Conservation (phyloP, 2,113 vertebrate genomes). For the Pelecanus crispus region DNA sequence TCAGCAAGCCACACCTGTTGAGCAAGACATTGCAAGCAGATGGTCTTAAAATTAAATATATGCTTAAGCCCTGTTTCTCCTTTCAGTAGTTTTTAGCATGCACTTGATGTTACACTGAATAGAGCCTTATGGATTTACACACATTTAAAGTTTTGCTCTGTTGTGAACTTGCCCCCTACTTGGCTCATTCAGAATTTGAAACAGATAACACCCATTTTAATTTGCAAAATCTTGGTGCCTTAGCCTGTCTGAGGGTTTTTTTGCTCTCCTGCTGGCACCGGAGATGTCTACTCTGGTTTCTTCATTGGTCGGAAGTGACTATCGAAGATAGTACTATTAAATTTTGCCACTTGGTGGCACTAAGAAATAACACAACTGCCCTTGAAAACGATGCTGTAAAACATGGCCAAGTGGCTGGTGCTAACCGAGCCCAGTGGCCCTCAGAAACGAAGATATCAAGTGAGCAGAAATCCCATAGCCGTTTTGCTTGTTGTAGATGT, state of each 20-base stretch:
- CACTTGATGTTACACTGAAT: neutral
- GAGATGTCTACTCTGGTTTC: fast-evolving
- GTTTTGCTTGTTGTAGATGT: neutral
- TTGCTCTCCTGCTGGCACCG: neutral
- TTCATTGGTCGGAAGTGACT: fast-evolving
- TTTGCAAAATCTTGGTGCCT: neutral
- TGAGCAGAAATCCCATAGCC: neutral
- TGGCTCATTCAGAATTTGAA: neutral
- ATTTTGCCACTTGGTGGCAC: slow-evolving; percentile 69
- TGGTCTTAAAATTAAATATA: neutral
- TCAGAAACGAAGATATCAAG: neutral
- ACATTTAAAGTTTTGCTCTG: neutral
- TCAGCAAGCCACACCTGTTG: neutral
- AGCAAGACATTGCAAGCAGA: neutral
- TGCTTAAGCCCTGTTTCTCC: neutral
- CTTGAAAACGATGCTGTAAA: neutral
- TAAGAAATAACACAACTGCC: slow-evolving; percentile 47
- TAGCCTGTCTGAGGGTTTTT: neutral
- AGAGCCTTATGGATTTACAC: fast-evolving
- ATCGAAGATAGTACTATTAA: neutral
- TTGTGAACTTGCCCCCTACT: neutral
- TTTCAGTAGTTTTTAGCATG: neutral
- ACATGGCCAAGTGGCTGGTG: neutral
- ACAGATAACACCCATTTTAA: neutral
- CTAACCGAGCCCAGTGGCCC: neutral